phyloP scores from a whole-genome alignment of 2,113 vertebrate species.

The Myodes glareolus region DNA sequence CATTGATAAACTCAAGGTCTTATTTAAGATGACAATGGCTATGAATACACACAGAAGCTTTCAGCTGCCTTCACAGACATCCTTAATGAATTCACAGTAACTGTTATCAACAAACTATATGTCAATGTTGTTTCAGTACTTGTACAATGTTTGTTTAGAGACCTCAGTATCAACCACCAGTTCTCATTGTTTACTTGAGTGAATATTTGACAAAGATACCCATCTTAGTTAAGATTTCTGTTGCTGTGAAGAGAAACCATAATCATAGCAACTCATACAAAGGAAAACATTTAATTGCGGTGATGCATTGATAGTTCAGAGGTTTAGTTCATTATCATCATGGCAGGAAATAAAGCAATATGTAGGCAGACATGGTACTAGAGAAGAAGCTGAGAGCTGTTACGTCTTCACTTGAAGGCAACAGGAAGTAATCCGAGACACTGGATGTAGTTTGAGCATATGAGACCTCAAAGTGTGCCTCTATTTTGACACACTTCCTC shows the following conservation, averaged over 20 bases:
- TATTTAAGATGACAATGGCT: not conserved
- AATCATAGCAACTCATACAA: not conserved
- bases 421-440: not conserved
- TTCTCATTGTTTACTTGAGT: not conserved
- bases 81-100: not conserved
- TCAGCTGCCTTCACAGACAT: not conserved
- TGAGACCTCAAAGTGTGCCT: not conserved
- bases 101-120: not conserved
- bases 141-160: not conserved
- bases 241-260: not conserved
- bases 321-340: not conserved
- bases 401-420: not conserved
- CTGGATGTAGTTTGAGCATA: not conserved
- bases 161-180: not conserved
- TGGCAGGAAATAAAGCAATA: not conserved
- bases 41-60: not conserved
- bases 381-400: not conserved
- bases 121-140: not conserved
- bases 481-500: not conserved
- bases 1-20: conserved; percentile 19
- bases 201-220: not conserved
- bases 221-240: not conserved
- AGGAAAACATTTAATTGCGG: not conserved
- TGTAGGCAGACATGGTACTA: not conserved
- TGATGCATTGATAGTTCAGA: not conserved